These are phyloP conservation scores for Heterochromis multidens DNA, from an alignment of 2,113 vertebrate species.

Conservation along the genomic window DNA sequence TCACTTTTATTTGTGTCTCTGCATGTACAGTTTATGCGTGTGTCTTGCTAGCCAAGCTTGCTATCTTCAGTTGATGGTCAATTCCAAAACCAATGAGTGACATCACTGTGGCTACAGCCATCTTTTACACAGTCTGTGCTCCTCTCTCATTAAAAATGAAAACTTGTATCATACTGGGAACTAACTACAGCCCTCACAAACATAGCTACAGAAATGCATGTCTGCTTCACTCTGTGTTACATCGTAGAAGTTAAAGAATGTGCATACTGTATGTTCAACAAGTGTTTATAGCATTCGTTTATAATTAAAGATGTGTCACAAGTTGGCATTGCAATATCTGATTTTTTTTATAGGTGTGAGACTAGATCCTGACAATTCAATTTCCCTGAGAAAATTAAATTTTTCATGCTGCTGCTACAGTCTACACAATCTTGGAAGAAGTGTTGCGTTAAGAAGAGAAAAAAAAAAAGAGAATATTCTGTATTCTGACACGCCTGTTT, in stretches of 20 bases:
- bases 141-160: neutral
- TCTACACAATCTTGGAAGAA: neutral
- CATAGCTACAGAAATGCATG: neutral
- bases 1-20: neutral
- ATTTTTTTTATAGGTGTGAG: neutral
- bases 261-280: neutral
- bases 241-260: neutral
- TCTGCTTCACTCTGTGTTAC: neutral
- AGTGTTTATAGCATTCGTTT: neutral
- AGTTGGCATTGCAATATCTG: neutral
- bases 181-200: neutral
- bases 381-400: neutral
- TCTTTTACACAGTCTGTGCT: neutral
- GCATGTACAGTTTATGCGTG: neutral
- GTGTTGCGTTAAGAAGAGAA: neutral
- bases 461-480: neutral
- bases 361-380: neutral
- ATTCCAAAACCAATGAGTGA: neutral
- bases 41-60: neutral
- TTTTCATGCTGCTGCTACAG: neutral
- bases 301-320: neutral
- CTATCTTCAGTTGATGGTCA: neutral
- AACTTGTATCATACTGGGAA: neutral
- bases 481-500: slow-evolving; percentile 27
- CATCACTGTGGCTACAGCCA: rapidly evolving